These are phyloP conservation scores for Ondatra zibethicus DNA, from an alignment of 2,113 vertebrate genomes.

Conservation along the genomic window DNA sequence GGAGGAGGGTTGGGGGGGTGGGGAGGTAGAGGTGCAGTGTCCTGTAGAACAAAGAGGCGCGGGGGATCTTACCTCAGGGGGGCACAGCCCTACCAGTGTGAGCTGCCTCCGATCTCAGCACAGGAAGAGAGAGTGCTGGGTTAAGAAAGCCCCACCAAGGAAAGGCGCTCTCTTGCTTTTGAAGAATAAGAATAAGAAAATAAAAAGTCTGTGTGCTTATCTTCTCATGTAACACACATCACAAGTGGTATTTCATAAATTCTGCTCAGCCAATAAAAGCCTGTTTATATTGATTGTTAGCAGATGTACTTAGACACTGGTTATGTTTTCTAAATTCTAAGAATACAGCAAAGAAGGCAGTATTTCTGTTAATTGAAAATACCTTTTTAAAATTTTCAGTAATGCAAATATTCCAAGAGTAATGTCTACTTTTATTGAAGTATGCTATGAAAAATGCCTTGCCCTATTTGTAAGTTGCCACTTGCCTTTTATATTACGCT, in stretches of 20 bases:
- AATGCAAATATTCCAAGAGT: slow-evolving; percentile 49
- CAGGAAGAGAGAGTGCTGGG: too few relatives aligned
- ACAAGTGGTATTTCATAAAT: background rate
- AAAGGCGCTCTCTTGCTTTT: too few relatives aligned
- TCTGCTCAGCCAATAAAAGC: slow-evolving; percentile 37
- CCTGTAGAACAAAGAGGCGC: too few relatives aligned
- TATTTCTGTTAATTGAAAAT: slow-evolving; percentile 48
- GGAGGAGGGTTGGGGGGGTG: too few relatives aligned
- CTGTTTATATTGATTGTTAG: background rate
- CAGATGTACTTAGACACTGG: background rate
- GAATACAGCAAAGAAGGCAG: background rate
- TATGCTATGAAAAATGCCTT: slow-evolving; percentile 30
- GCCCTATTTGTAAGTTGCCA: slow-evolving; percentile 50
- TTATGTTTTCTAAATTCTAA: slow-evolving; percentile 29
- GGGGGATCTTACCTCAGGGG: too few relatives aligned
- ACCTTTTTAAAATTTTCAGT: slow-evolving; percentile 24
- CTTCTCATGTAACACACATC: slow-evolving; percentile 18
- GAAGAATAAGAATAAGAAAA: background rate
- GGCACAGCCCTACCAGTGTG: too few relatives aligned
- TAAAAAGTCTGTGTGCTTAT: background rate
- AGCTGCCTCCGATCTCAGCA: too few relatives aligned
- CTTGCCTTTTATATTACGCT: slow-evolving; percentile 33
- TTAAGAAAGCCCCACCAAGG: too few relatives aligned
- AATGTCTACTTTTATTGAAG: slow-evolving; percentile 41
- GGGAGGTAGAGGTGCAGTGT: too few relatives aligned